phyloP scores from a whole-genome alignment of 2,797 vertebrate genomes.

The Chlorospingus semifuscus region DNA sequence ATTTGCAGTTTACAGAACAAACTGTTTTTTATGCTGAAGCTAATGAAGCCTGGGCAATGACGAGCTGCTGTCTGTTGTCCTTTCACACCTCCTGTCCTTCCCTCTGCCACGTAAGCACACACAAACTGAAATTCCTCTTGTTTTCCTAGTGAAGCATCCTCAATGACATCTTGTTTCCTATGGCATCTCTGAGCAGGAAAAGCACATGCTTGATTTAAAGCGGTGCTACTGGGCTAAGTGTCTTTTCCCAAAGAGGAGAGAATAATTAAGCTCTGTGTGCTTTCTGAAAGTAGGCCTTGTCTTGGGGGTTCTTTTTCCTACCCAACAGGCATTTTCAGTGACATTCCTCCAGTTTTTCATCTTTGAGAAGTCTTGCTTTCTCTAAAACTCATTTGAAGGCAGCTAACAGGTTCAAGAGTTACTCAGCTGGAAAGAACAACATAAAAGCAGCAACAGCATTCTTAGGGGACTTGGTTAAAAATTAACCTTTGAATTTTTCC shows the following conservation, averaged over 20 bases:
- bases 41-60: background rate
- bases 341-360: background rate
- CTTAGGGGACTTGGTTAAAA: background rate
- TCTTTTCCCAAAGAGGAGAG: background rate
- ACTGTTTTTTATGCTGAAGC: background rate
- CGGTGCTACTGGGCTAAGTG: background rate
- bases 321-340: background rate
- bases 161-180: background rate
- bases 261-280: background rate
- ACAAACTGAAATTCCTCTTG: background rate
- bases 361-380: background rate
- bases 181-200: background rate
- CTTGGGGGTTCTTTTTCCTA: background rate
- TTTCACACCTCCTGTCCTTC: background rate
- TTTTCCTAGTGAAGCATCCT: background rate
- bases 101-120: background rate
- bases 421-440: background rate
- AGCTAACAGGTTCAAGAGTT: background rate
- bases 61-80: background rate
- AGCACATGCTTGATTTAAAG: background rate
- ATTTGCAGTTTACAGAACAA: slow-evolving; percentile 19
- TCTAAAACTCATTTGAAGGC: background rate
- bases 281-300: background rate
- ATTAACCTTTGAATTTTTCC: background rate
- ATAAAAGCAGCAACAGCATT: background rate